phyloP scores from a whole-genome alignment of 1,140 invertebrate genomes.

The Caenorhabditis inopinata region DNA sequence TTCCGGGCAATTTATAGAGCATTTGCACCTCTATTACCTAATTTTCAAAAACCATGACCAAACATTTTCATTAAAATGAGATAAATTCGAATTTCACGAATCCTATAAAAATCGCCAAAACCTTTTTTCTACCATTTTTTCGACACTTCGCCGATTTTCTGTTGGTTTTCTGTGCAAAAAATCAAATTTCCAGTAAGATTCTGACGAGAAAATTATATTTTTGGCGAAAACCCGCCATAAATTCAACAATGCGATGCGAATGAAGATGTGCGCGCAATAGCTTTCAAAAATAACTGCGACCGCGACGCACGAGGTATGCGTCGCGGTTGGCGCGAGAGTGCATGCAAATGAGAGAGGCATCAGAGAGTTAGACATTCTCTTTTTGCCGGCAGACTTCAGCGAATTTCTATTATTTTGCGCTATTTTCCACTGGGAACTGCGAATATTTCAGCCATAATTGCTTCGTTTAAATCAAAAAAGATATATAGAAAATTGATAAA shows the following conservation, averaged over 20 bases:
- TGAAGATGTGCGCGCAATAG: neutral
- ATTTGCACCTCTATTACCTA: too few relatives aligned
- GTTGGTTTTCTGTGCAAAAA: neutral
- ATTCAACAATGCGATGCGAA: neutral
- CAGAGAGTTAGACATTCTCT: neutral
- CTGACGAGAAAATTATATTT: neutral
- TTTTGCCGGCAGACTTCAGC: too few relatives aligned
- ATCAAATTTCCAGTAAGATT: neutral
- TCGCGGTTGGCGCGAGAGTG: neutral
- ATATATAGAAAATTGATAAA: too few relatives aligned
- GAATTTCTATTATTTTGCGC: neutral
- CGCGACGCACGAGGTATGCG: neutral
- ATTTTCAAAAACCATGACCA: too few relatives aligned
- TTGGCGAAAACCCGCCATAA: neutral
- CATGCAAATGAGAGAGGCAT: neutral
- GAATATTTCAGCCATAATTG: neutral
- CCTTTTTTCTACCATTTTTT: neutral
- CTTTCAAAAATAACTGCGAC: neutral
- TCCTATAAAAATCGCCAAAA: neutral
- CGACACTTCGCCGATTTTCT: neutral
- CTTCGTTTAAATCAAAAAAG: too few relatives aligned
- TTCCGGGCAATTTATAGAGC: too few relatives aligned
- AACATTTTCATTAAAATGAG: too few relatives aligned
- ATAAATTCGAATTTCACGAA: neutral
- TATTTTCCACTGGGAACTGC: neutral